Evolutionary conservation across 1,140 invertebrate genomes (phyloP).

Genomic region (Ceratina australensis): DNA sequence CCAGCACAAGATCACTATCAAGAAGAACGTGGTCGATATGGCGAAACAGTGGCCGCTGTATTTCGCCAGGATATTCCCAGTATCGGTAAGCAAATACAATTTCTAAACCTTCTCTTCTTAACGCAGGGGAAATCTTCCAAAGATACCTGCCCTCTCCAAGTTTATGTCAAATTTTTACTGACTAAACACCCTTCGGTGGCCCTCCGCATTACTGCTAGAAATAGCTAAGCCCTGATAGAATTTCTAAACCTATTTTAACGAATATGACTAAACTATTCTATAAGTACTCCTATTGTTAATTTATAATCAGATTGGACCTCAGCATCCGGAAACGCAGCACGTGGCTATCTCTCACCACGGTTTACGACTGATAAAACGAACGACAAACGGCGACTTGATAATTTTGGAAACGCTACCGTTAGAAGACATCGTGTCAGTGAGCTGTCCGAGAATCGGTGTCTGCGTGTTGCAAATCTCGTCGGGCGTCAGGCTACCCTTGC

Average conservation of each 20-base stretch:
- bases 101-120: too few species aligned
- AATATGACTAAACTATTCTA: background rate
- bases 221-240: too few species aligned
- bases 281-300: too few species aligned
- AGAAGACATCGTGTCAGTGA: slow-evolving; percentile 80
- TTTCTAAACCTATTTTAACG: too few species aligned
- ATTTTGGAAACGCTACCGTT: slow-evolving; percentile 80
- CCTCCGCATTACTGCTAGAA: too few species aligned
- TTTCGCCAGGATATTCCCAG: slow-evolving; percentile 94
- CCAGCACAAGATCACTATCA: slow-evolving; percentile 89
- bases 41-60: slow-evolving; percentile 96
- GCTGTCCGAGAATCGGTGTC: slow-evolving; percentile 82
- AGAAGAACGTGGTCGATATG: slow-evolving; percentile 94
- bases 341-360: slow-evolving; percentile 94
- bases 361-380: slow-evolving; percentile 86
- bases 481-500: slow-evolving; percentile 89
- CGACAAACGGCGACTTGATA: slow-evolving; percentile 81
- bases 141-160: too few species aligned
- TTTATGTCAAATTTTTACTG: too few species aligned
- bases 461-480: slow-evolving; percentile 87
- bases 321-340: slow-evolving; percentile 80
- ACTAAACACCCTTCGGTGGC: too few species aligned
- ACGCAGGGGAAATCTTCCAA: too few species aligned
- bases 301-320: slow-evolving; percentile 81
- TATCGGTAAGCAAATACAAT: slow-evolving; percentile 87